A percentile compares a stretch with the other conserved stretches of the same genome.
Evolutionary conservation across 2,113 vertebrate species (phyloP).

Genomic region (Charina bottae): DNA sequence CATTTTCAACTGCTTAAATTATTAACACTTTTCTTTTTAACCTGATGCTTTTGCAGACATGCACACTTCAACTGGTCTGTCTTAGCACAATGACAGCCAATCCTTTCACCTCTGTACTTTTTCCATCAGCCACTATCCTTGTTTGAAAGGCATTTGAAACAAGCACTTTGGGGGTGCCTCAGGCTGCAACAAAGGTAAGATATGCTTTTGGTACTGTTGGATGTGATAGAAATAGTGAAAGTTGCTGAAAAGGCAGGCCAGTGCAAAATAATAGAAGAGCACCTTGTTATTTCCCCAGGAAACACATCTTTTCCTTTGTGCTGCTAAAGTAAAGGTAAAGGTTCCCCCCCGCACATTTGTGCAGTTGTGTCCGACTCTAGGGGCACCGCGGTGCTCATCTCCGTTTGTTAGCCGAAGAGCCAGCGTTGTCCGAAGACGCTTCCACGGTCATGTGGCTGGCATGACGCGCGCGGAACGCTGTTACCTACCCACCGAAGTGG

Average conservation of each 20-base stretch:
- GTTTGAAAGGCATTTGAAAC: neutral
- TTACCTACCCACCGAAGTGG: no score
- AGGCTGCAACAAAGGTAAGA: neutral
- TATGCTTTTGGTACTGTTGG: neutral
- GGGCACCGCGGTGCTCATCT: no score
- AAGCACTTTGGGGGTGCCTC: neutral
- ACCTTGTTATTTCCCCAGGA: no score
- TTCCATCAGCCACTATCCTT: constrained; percentile 22
- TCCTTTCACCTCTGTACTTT: constrained; percentile 41
- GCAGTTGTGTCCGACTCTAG: no score
- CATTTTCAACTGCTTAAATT: constrained; percentile 68
- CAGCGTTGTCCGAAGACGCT: no score
- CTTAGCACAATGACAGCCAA: constrained; percentile 40
- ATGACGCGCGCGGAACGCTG: no score
- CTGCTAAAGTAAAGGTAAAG: no score
- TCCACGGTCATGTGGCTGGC: no score
- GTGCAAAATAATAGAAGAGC: neutral
- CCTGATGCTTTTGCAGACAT: constrained; percentile 4
- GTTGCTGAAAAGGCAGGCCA: neutral
- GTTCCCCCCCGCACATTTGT: no score
- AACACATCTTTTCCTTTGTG: neutral
- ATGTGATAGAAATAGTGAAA: neutral
- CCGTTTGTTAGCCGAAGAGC: no score
- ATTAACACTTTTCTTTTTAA: constrained; percentile 70
- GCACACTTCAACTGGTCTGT: constrained; percentile 66